These are phyloP conservation scores for Drosophila chauvacae DNA, from an alignment of 1,140 invertebrate species.

Conservation along the genomic window DNA sequence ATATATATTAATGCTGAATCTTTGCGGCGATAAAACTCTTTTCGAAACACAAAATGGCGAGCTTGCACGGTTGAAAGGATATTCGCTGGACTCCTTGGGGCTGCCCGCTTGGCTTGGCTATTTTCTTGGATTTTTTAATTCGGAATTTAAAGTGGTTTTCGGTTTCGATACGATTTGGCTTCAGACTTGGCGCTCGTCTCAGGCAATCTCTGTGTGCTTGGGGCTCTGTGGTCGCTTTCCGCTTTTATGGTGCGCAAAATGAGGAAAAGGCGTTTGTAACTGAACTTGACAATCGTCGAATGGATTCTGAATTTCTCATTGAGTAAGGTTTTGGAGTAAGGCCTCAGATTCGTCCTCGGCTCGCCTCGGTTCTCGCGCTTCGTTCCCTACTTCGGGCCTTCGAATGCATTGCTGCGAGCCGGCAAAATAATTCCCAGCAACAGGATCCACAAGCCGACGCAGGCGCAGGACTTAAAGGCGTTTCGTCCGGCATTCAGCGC, in stretches of 20 bases:
- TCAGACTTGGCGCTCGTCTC: constrained; percentile 47
- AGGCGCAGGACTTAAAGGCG: constrained; percentile 59
- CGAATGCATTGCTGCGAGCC: constrained; percentile 40
- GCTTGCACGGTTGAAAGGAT: constrained; percentile 38
- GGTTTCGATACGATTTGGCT: constrained; percentile 37
- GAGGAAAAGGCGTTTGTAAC: constrained; percentile 74
- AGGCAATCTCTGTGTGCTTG: constrained; percentile 35
- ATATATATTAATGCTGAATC: constrained; percentile 24
- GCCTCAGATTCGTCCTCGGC: constrained; percentile 32
- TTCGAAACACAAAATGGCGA: constrained; percentile 48
- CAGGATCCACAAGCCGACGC: constrained; percentile 74
- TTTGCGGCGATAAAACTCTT: constrained; percentile 33
- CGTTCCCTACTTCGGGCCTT: constrained; percentile 31
- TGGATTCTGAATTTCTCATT: constrained; percentile 83
- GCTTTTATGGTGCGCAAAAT: constrained; percentile 70
- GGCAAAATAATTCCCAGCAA: constrained; percentile 48
- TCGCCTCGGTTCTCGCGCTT: constrained; percentile 16
- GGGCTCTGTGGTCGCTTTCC: constrained; percentile 51
- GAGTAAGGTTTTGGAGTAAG: constrained; percentile 72
- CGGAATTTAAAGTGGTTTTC: constrained; percentile 17
- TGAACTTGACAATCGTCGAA: constrained; percentile 81
- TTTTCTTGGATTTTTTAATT: constrained; percentile 15
- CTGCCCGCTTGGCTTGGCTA: constrained; percentile 30
- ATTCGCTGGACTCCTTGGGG: constrained; percentile 29
- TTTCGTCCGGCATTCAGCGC: constrained; percentile 52